Percentiles rank a stretch among this genome's conserved stretches.
These are phyloP conservation scores for Phaetusa simplex DNA, from an alignment of 2,113 vertebrate species.

Conservation along the genomic window DNA sequence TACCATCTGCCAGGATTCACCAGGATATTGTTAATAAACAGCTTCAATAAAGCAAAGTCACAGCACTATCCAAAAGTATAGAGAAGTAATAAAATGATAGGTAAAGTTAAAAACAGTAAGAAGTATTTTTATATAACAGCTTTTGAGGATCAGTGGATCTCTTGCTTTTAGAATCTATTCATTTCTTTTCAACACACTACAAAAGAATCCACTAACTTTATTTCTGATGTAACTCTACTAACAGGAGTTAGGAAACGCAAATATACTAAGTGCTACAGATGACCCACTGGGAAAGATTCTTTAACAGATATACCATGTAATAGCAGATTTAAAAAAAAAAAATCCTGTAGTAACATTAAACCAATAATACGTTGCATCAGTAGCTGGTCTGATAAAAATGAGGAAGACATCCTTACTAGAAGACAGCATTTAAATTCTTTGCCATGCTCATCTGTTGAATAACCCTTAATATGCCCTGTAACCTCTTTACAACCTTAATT, in stretches of 20 bases:
- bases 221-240: background rate
- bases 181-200: background rate
- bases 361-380: background rate
- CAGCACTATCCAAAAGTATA: background rate
- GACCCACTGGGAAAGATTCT: background rate
- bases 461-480: background rate
- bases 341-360: background rate
- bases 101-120: background rate
- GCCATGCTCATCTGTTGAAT: background rate
- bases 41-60: background rate
- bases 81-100: background rate
- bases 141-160: background rate
- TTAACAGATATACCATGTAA: background rate
- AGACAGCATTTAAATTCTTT: background rate
- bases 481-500: background rate
- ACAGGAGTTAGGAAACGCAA: background rate
- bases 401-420: background rate
- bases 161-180: background rate
- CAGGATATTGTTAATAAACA: background rate
- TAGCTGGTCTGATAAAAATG: background rate
- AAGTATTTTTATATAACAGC: background rate
- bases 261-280: background rate
- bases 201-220: background rate
- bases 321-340: background rate
- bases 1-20: slow-evolving; percentile 1